phyloP scores from a whole-genome alignment of 2,888 invertebrate genomes.

The Chouioia cunea region DNA sequence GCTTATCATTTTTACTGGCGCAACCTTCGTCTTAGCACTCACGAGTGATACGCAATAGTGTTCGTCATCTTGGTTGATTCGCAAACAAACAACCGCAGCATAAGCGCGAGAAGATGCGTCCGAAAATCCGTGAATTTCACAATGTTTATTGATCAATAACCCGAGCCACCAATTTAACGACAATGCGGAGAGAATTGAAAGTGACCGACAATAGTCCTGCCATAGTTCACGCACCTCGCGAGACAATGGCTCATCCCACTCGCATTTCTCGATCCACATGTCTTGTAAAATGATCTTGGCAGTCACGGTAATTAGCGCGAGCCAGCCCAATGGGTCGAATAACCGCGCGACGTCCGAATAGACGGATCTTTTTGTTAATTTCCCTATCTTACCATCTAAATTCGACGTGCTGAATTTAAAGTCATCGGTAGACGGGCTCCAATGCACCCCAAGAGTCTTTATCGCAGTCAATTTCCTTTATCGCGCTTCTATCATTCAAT shows the following conservation, averaged over 20 bases:
- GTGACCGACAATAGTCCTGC: slow-evolving; percentile 8
- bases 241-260: slow-evolving; percentile 39
- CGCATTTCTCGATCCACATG: slow-evolving; percentile 33
- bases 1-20: slow-evolving; percentile 35
- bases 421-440: slow-evolving; percentile 25
- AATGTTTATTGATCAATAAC: too few species aligned
- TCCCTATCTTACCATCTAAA: too few species aligned
- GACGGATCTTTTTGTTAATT: slow-evolving; percentile 33
- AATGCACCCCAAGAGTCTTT: slow-evolving; percentile 40
- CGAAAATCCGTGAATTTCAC: too few species aligned
- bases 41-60: neutral
- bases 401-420: slow-evolving; percentile 20
- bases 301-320: slow-evolving; percentile 23
- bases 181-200: slow-evolving; percentile 10
- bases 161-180: too few species aligned
- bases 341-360: too few species aligned
- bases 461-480: slow-evolving; percentile 24
- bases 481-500: neutral
- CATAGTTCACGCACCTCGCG: slow-evolving; percentile 23
- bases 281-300: slow-evolving; percentile 47
- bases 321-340: too few species aligned
- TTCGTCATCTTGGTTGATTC: neutral
- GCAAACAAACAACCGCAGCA: slow-evolving; percentile 40
- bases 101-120: too few species aligned
- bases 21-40: too few species aligned